Conservation (phyloP, 2,888 invertebrate species). For the Stenurella melanura region DNA sequence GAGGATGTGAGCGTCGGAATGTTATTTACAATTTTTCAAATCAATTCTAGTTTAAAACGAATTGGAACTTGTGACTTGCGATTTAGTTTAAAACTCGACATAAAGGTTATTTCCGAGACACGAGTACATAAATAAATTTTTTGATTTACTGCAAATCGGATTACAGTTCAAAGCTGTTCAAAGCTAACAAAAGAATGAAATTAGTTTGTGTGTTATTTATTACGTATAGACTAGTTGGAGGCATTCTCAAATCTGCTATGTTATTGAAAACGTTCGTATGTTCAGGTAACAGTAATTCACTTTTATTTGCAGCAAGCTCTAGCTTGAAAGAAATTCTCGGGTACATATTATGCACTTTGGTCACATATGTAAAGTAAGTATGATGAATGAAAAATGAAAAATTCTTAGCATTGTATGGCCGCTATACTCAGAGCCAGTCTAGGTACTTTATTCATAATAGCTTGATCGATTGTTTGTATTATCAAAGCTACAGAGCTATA, state of each 20-base stretch:
- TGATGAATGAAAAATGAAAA: too few species aligned
- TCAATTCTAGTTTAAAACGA: constrained; percentile 21
- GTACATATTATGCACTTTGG: neutral
- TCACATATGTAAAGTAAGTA: too few species aligned
- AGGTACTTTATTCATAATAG: too few species aligned
- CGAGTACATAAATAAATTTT: constrained; percentile 35
- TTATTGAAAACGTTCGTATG: neutral
- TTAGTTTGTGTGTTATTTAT: constrained; percentile 24
- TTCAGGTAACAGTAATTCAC: neutral
- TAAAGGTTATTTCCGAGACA: constrained; percentile 27
- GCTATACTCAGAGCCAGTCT: too few species aligned
- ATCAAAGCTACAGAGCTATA: too few species aligned
- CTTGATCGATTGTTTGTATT: too few species aligned
- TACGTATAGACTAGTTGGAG: neutral
- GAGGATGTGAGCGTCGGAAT: neutral
- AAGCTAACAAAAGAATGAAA: constrained; percentile 20
- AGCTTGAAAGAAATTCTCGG: neutral
- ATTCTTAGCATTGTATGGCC: too few species aligned
- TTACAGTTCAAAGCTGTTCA: constrained; percentile 29
- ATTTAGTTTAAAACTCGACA: constrained; percentile 17
- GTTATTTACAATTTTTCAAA: constrained; percentile 30
- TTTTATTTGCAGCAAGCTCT: neutral
- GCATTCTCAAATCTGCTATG: neutral
- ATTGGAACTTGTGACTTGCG: constrained; percentile 26
- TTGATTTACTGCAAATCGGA: constrained; percentile 36